Conservation (phyloP, 2,797 vertebrate species). For the Rhodeus uyekii region DNA sequence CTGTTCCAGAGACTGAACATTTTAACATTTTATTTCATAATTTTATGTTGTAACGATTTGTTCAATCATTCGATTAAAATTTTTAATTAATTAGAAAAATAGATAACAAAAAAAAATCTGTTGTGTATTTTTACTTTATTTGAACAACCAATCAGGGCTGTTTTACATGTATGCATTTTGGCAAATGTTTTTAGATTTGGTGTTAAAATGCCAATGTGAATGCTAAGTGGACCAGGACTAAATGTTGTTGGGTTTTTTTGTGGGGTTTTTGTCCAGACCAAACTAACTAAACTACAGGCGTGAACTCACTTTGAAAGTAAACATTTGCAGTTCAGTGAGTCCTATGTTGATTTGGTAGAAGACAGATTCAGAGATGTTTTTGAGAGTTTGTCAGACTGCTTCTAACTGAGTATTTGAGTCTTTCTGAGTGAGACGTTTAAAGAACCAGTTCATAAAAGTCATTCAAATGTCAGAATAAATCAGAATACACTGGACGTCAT, state of each 20-base stretch:
- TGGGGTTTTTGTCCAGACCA: too few relatives aligned
- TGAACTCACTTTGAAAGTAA: too few relatives aligned
- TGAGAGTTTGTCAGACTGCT: background rate
- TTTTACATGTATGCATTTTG: background rate
- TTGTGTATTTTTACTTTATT: too few relatives aligned
- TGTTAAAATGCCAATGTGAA: too few relatives aligned
- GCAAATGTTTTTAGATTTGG: too few relatives aligned
- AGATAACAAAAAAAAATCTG: too few relatives aligned
- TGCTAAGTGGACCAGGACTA: too few relatives aligned
- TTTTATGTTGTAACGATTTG: background rate
- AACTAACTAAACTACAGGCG: too few relatives aligned
- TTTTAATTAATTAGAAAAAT: background rate
- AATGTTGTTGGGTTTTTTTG: too few relatives aligned
- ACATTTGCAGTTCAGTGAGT: background rate
- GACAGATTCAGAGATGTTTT: background rate
- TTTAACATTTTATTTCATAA: too few relatives aligned
- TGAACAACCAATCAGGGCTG: background rate
- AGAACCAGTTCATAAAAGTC: background rate
- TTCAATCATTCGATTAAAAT: background rate
- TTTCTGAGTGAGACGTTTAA: background rate
- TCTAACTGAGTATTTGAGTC: background rate
- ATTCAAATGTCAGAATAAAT: background rate
- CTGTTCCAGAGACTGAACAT: conserved; percentile 6
- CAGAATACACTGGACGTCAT: background rate
- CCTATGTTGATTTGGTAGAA: background rate